Base-by-base conservation (phyloP, 2,888 invertebrate genomes). In the Catocala sponsa region DNA sequence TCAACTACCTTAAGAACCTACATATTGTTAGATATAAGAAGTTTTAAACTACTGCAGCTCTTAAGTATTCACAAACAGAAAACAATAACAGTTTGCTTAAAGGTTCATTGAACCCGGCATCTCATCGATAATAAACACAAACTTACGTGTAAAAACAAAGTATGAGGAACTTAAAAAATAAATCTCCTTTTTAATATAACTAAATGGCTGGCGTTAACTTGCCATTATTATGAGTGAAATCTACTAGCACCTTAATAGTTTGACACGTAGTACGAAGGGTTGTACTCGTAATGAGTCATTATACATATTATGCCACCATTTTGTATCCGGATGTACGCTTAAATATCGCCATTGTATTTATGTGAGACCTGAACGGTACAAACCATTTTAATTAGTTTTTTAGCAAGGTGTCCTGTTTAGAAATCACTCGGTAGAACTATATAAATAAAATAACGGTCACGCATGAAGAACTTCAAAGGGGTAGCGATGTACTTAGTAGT, bases 271-370 rank as follows among this genome's bases (percentile, higher is more conserved):
- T 80, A 81, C 70, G 80, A 83, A 88, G 86, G 88, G 89, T 85
- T 85, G 82, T 25, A 25, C 25, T 25, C 25, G 25, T 74, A 90
- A 89, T 86, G 88, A 88, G 79, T 89, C 87, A 86, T 89, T 91
- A 88, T 87, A n/a, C n/a, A n/a, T n/a, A n/a, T n/a, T n/a, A 74
- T 83, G 85, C 78, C 76, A 84, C 80, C 80, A 85, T 87, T 83
- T 81, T 80, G 76, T 73, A 78, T 74, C 80, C 86, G 90, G 91
- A 91, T 88, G 84, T 83, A 83, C 85, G 90, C 81, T 79, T 80
- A 74, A 78, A 82, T 87, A 87, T 85, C 64, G 78, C 70, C 55
- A 78, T 82, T 79, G 75, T 77, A 68, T 56, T 61, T 51, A 63
- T 72, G 54, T 67, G 65, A 51, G 69, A 71, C 73, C 68, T 74